phyloP scores from a whole-genome alignment of 2,888 invertebrate genomes.

The Amphipoea oculea region DNA sequence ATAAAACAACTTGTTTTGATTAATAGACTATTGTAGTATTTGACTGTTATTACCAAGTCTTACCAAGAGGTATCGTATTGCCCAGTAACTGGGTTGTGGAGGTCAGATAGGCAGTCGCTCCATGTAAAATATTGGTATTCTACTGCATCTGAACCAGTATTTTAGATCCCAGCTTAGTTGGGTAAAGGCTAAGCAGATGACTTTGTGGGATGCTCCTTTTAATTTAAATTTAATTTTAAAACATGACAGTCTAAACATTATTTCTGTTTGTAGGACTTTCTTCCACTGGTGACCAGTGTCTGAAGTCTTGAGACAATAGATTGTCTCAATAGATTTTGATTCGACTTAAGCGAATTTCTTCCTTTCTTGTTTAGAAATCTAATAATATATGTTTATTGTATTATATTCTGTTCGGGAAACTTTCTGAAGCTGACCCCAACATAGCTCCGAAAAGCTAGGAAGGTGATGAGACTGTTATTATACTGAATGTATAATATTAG shows the following conservation, averaged over 20 bases:
- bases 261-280: no score
- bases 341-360: no score
- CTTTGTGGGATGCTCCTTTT: no score
- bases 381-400: no score
- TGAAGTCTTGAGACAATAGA: no score
- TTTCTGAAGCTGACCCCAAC: not conserved
- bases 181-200: not conserved
- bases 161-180: not conserved
- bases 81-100: not conserved
- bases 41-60: not conserved
- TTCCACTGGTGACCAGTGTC: no score
- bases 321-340: no score
- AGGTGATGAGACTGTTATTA: not conserved
- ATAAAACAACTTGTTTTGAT: slow-evolving; percentile 8
- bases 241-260: no score
- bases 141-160: not conserved
- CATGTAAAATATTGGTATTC: not conserved
- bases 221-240: no score
- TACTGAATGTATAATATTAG: not conserved
- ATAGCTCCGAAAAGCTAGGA: not conserved
- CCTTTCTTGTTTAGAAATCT: no score
- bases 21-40: slow-evolving; percentile 1
- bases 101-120: not conserved
- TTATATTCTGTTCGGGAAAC: not conserved
- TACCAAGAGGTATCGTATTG: not conserved